A percentile compares a stretch with the other conserved stretches of the same genome.
These are phyloP conservation scores for Pygoscelis adeliae DNA, from an alignment of 2,113 vertebrate genomes.

Conservation along the genomic window DNA sequence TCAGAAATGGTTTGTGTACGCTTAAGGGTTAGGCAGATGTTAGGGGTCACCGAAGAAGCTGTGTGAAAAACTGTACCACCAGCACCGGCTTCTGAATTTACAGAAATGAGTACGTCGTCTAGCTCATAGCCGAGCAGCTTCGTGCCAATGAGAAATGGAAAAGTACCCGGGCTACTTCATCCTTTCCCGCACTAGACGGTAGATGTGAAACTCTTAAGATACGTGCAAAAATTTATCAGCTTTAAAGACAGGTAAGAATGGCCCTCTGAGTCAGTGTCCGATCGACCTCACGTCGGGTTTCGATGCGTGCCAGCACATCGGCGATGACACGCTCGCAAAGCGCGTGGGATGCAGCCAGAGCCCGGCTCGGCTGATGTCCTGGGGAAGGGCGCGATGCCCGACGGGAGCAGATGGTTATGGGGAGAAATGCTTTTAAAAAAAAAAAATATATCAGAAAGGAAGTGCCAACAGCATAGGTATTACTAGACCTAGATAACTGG, in stretches of 20 bases:
- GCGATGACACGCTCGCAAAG: constrained; percentile 64
- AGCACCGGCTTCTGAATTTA: constrained; percentile 51
- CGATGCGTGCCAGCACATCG: not conserved
- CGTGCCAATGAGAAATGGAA: constrained; percentile 10
- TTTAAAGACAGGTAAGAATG: constrained; percentile 45
- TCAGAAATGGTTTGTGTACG: constrained; percentile 61
- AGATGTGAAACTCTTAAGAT: constrained; percentile 34
- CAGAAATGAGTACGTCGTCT: constrained; percentile 2
- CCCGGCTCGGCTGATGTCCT: not conserved
- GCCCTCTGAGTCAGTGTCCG: constrained; percentile 58
- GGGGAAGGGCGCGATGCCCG: not conserved
- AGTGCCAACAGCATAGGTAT: not conserved
- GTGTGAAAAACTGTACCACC: constrained; percentile 54
- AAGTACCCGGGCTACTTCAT: not conserved
- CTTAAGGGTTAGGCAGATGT: constrained; percentile 66
- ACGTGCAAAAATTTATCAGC: not conserved
- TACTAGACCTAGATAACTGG: not conserved
- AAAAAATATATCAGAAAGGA: not conserved
- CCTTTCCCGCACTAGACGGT: not conserved
- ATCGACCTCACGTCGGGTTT: constrained; percentile 40
- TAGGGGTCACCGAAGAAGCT: constrained; percentile 60
- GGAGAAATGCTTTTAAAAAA: not conserved
- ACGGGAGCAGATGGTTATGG: not conserved
- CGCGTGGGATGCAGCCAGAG: not conserved
- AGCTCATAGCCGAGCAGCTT: not conserved